Conservation (phyloP, 2,888 invertebrate species). For the Cetonia aurata region DNA sequence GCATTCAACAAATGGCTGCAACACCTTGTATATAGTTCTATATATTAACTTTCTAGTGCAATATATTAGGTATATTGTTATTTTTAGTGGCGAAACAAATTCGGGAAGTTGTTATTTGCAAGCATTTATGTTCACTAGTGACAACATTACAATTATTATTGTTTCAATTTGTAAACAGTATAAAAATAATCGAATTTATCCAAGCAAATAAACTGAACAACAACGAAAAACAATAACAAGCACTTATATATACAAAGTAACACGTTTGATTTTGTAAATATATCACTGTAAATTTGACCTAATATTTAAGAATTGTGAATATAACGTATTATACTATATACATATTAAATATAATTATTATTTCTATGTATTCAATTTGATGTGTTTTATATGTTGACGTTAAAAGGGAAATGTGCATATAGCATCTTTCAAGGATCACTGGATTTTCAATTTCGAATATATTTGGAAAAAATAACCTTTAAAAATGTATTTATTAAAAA, state of each 20-base stretch:
- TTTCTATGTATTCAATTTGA: slow-evolving; percentile 34
- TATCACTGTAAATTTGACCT: slow-evolving; percentile 37
- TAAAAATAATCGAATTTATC: slow-evolving; percentile 35
- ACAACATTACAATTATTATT: not conserved
- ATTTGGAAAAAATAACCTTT: no score
- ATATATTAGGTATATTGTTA: slow-evolving; percentile 32
- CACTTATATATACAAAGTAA: slow-evolving; percentile 15
- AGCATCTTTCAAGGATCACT: slow-evolving; percentile 1
- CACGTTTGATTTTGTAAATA: slow-evolving; percentile 43
- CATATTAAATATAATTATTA: slow-evolving; percentile 28
- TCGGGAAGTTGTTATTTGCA: not conserved
- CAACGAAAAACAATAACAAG: slow-evolving; percentile 29
- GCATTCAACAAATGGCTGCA: slow-evolving; percentile 22
- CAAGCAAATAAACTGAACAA: slow-evolving; percentile 17
- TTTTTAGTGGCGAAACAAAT: slow-evolving; percentile 5
- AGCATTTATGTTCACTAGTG: slow-evolving; percentile 2
- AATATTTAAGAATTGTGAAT: slow-evolving; percentile 35
- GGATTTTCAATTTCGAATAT: not conserved
- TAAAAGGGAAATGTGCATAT: slow-evolving; percentile 28
- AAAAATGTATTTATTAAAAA: no score
- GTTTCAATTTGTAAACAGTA: slow-evolving; percentile 1
- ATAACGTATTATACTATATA: slow-evolving; percentile 16
- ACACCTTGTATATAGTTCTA: slow-evolving; percentile 26
- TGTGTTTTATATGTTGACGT: slow-evolving; percentile 36
- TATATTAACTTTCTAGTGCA: slow-evolving; percentile 35